Percentiles rank a stretch among this genome's conserved stretches.
Evolutionary conservation across 2,797 vertebrate species (phyloP).

Genomic region (Lutjanus campechanus): DNA sequence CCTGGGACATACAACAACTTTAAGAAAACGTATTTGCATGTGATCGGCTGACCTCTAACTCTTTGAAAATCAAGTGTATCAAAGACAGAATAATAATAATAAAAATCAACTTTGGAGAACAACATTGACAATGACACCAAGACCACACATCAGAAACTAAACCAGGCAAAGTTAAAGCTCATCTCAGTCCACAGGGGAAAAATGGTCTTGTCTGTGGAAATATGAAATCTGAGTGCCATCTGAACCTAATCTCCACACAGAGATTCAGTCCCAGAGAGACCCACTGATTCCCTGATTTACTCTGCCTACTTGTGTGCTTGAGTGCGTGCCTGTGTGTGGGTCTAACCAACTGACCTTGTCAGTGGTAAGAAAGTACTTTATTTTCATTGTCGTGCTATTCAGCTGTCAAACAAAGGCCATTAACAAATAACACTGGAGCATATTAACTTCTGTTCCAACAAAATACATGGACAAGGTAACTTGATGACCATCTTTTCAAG

Average conservation of each 20-base stretch:
- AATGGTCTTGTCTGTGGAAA: constrained; percentile 76
- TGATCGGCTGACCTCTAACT: constrained; percentile 18
- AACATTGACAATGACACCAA: constrained; percentile 56
- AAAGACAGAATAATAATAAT: constrained; percentile 20
- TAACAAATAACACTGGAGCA: constrained; percentile 71
- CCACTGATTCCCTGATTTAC: constrained; percentile 74
- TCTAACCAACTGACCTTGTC: constrained; percentile 78
- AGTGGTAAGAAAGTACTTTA: constrained; percentile 71
- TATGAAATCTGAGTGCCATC: constrained; percentile 79
- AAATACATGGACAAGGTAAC: constrained; percentile 60
- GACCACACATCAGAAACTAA: constrained; percentile 62
- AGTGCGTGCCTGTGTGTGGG: constrained; percentile 9
- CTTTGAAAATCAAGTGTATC: constrained; percentile 27
- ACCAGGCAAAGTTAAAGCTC: constrained; percentile 65
- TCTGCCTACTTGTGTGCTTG: constrained; percentile 39
- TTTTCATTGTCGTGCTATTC: constrained; percentile 74
- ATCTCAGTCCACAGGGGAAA: constrained; percentile 59
- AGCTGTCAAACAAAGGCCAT: constrained; percentile 71
- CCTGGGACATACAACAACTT: background rate
- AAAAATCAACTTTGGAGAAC: constrained; percentile 53
- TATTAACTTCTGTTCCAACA: constrained; percentile 67
- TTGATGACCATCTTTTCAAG: constrained; percentile 47
- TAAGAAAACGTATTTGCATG: background rate
- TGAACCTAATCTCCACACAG: constrained; percentile 79
- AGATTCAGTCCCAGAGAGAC: constrained; percentile 74